phyloP scores from a whole-genome alignment of 2,797 vertebrate species.

The Tamandua tetradactyla region DNA sequence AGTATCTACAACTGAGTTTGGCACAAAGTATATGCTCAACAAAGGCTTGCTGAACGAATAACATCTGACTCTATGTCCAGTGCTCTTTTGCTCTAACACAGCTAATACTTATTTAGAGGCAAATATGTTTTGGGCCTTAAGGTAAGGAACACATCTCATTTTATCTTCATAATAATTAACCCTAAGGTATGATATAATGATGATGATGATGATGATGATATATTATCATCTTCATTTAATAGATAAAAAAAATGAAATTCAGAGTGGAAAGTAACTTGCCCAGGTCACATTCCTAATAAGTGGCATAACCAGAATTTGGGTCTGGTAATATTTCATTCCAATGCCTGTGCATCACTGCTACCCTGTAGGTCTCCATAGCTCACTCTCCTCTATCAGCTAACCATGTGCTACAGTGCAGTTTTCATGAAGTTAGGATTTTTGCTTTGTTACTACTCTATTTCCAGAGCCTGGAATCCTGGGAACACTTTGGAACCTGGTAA shows the following conservation, averaged over 20 bases:
- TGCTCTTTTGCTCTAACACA: background rate
- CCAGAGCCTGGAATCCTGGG: background rate
- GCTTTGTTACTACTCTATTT: background rate
- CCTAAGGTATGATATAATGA: background rate
- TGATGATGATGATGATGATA: too few species aligned
- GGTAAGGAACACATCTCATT: background rate
- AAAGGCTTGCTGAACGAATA: background rate
- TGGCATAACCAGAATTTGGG: background rate
- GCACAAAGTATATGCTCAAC: background rate
- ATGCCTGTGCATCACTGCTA: background rate
- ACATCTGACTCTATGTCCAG: background rate
- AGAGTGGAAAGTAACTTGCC: background rate
- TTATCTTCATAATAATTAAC: slow-evolving; percentile 9
- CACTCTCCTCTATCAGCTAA: background rate
- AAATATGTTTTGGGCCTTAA: background rate
- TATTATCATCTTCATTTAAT: background rate
- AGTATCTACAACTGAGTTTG: background rate
- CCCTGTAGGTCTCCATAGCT: too few species aligned
- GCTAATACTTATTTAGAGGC: background rate
- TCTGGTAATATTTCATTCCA: background rate
- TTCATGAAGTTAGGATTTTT: background rate
- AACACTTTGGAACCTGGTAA: background rate
- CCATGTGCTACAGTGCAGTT: background rate
- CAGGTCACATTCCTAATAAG: background rate
- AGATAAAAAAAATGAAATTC: background rate